A percentile compares a stretch with the other conserved stretches of the same genome.
Evolutionary conservation across 2,113 vertebrate species (phyloP).

Genomic region (Chaetodon auriga): DNA sequence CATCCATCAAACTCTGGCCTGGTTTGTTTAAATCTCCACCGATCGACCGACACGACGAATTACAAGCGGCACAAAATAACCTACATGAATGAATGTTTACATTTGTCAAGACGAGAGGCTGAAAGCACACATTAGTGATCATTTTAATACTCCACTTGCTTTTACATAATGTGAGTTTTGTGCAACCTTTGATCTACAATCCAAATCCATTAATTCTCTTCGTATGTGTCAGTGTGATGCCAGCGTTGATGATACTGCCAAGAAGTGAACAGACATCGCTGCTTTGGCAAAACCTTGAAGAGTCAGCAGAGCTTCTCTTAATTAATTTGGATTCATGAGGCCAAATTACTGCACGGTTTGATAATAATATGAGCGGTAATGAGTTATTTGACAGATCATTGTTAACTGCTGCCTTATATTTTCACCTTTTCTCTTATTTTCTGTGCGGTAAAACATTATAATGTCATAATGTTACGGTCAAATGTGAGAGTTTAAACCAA

Average conservation of each 20-base stretch:
- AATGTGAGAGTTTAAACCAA: neutral
- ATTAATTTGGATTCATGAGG: conserved; percentile 15
- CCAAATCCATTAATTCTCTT: conserved; percentile 15
- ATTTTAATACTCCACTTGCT: conserved; percentile 32
- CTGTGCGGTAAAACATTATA: neutral
- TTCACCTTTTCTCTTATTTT: neutral
- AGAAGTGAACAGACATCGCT: neutral
- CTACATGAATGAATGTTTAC: conserved; percentile 12
- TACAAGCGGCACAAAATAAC: conserved; percentile 47
- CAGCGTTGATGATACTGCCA: conserved; percentile 24
- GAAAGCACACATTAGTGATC: conserved; percentile 12
- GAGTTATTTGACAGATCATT: neutral
- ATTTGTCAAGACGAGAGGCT: conserved; percentile 18
- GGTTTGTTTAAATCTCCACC: conserved; percentile 46
- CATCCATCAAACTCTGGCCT: conserved; percentile 61
- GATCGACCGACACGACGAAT: conserved; percentile 53
- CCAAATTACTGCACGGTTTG: neutral
- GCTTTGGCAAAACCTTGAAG: conserved; percentile 2
- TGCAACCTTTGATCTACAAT: conserved; percentile 22
- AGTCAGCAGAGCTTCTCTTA: conserved; percentile 2
- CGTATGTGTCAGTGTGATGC: conserved; percentile 15
- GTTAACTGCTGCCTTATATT: neutral
- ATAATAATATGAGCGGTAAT: neutral
- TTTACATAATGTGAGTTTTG: neutral
- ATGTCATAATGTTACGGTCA: neutral